These are phyloP conservation scores for Syngnathus floridae DNA, from an alignment of 2,113 vertebrate genomes.

Conservation along the genomic window DNA sequence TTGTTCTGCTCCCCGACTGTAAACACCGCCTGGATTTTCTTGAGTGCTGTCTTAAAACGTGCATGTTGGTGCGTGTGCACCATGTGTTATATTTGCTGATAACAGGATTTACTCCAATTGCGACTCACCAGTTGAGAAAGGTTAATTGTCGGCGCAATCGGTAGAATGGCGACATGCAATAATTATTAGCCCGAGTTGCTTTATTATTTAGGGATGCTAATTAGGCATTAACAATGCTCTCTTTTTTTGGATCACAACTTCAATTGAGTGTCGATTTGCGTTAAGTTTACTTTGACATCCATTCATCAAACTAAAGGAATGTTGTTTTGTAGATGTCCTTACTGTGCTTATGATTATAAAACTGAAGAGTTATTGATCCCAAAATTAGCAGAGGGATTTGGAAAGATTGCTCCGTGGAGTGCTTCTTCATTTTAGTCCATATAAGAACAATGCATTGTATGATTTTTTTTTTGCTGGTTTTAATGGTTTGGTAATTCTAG, in stretches of 20 bases:
- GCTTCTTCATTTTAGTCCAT: constrained; percentile 26
- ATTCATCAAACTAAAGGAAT: constrained; percentile 60
- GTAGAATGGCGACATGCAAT: constrained; percentile 68
- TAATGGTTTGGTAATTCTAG: constrained; percentile 34
- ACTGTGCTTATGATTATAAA: constrained; percentile 54
- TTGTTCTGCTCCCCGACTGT: constrained; percentile 65
- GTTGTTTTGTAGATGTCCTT: constrained; percentile 69
- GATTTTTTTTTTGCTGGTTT: constrained; percentile 10
- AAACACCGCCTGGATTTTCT: constrained; percentile 66
- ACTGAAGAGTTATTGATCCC: constrained; percentile 52
- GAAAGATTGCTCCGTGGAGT: constrained; percentile 26
- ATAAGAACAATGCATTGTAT: constrained; percentile 37
- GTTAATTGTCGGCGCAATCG: constrained; percentile 72
- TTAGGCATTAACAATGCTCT: constrained; percentile 64
- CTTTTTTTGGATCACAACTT: constrained; percentile 67
- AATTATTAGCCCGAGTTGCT: constrained; percentile 72
- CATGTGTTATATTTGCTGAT: constrained; percentile 77
- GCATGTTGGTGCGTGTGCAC: constrained; percentile 46
- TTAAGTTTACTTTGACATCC: constrained; percentile 68
- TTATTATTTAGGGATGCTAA: constrained; percentile 73
- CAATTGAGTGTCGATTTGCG: constrained; percentile 70
- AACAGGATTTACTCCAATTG: constrained; percentile 75
- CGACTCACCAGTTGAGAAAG: constrained; percentile 70
- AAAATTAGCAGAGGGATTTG: constrained; percentile 49
- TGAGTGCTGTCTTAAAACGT: constrained; percentile 57